Conservation (phyloP, 1,140 invertebrate species). For the Coptotermes formosanus region DNA sequence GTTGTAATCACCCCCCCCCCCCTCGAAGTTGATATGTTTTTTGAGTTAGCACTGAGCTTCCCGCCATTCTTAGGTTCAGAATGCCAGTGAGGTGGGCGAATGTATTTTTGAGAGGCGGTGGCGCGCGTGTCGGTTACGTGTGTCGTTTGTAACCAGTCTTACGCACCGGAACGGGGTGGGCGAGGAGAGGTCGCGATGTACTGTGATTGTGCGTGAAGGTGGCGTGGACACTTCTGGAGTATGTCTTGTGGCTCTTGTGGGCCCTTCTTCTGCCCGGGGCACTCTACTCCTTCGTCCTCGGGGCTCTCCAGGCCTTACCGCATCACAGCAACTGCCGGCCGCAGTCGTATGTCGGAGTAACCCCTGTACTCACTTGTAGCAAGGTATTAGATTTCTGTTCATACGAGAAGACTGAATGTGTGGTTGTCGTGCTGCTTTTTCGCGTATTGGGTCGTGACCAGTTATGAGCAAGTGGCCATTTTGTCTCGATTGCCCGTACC, state of each 20-base stretch:
- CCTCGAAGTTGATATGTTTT: too few species aligned
- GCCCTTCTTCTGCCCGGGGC: constrained; percentile 21
- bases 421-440: not conserved
- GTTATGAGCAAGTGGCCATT: too few species aligned
- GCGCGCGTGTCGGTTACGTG: not conserved
- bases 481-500: too few species aligned
- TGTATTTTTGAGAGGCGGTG: not conserved
- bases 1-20: too few species aligned
- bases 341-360: not conserved
- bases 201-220: not conserved
- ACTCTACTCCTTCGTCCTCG: constrained; percentile 22
- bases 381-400: not conserved
- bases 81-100: not conserved
- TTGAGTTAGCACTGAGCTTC: too few species aligned
- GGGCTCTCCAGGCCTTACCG: constrained; percentile 10
- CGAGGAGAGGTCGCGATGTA: not conserved
- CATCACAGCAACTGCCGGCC: not conserved
- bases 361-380: not conserved
- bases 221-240: constrained; percentile 15
- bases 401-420: not conserved
- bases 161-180: not conserved
- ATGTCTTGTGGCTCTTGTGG: not conserved
- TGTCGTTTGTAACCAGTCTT: not conserved
- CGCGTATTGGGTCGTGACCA: not conserved
- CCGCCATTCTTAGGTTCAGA: too few species aligned